These are phyloP conservation scores for Brachyalestes nurse DNA, from an alignment of 2,797 vertebrate species.

Conservation along the genomic window DNA sequence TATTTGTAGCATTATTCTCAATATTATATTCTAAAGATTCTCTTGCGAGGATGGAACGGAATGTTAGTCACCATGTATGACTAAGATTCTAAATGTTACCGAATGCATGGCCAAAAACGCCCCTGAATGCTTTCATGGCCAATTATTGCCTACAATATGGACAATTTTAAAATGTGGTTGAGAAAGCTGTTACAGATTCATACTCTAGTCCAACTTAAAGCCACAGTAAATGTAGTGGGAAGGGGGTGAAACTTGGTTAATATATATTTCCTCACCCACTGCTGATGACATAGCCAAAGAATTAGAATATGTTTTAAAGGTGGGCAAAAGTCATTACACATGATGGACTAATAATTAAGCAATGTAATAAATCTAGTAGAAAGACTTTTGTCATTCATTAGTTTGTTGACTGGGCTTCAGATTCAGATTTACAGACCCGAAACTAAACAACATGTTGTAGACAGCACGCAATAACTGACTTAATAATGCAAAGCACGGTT, in stretches of 20 bases:
- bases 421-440: too few relatives aligned
- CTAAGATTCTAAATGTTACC: background rate
- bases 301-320: background rate
- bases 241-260: too few relatives aligned
- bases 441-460: background rate
- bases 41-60: background rate
- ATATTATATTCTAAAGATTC: background rate
- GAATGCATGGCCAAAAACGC: slow-evolving; percentile 8
- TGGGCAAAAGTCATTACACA: background rate
- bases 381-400: too few relatives aligned
- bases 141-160: background rate
- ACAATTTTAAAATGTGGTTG: background rate
- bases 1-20: background rate
- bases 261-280: too few relatives aligned
- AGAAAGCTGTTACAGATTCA: slow-evolving; percentile 20
- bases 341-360: background rate
- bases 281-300: background rate
- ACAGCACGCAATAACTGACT: slow-evolving; percentile 28
- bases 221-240: background rate
- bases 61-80: background rate
- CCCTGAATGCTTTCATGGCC: background rate
- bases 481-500: slow-evolving; percentile 57
- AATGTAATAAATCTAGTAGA: too few relatives aligned
- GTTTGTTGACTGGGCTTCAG: too few relatives aligned
- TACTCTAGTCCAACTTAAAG: background rate